Conservation (phyloP, 2,888 invertebrate species). For the Crepidodera aurea region DNA sequence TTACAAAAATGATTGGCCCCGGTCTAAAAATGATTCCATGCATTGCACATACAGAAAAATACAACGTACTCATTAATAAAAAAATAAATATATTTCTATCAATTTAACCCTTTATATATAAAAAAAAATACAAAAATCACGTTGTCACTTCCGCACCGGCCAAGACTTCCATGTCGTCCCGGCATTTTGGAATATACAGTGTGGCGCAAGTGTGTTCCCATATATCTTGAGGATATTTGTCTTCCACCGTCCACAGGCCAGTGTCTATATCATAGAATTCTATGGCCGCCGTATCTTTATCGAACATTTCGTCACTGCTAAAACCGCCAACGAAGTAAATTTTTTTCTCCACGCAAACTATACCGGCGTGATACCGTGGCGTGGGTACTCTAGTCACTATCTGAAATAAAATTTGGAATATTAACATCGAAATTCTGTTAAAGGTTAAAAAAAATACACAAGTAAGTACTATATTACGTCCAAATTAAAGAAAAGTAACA, state of each 20-base stretch:
- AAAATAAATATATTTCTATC: constrained; percentile 15
- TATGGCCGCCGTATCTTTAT: constrained; percentile 71
- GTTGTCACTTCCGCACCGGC: constrained; percentile 36
- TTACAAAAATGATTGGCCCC: too few relatives aligned
- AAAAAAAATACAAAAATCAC: constrained; percentile 21
- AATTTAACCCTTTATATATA: neutral
- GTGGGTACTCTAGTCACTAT: constrained; percentile 70
- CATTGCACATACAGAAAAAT: too few relatives aligned
- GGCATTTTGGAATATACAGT: constrained; percentile 69
- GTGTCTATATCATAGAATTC: constrained; percentile 72
- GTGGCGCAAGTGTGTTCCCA: constrained; percentile 77
- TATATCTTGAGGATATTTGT: constrained; percentile 71
- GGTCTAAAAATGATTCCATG: too few relatives aligned
- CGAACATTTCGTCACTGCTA: constrained; percentile 72
- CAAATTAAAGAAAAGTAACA: too few relatives aligned
- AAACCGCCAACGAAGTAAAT: constrained; percentile 77
- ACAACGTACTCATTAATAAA: too few relatives aligned
- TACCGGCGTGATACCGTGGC: constrained; percentile 74
- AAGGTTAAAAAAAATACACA: too few relatives aligned
- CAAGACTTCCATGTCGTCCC: constrained; percentile 53
- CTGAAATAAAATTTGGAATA: constrained; percentile 37
- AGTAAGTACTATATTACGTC: too few relatives aligned
- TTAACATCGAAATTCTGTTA: neutral
- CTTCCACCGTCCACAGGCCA: constrained; percentile 69
- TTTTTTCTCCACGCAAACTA: constrained; percentile 68